Evolutionary conservation across 1,140 invertebrate genomes (phyloP).

Genomic region (Cardiocondyla obscurior): DNA sequence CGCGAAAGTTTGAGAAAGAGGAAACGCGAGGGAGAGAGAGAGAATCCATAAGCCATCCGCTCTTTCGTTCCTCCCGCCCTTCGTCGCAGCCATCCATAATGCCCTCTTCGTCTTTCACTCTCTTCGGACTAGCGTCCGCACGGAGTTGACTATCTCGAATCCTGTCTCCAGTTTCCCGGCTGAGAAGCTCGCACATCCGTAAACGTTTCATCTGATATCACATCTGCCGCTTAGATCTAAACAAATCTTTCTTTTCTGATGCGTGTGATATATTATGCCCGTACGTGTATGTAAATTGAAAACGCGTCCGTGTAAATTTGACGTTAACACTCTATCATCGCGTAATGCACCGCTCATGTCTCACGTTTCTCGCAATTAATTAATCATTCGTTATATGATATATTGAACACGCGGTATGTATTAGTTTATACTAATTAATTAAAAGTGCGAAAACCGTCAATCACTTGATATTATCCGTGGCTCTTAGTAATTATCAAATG

Average conservation of each 20-base stretch:
- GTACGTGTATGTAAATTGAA: conserved; percentile 6
- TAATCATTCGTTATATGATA: conserved; percentile 23
- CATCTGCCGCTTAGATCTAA: conserved; percentile 41
- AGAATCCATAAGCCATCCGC: conserved; percentile 72
- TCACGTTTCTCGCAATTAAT: conserved; percentile 37
- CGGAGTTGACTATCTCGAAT: conserved; percentile 45
- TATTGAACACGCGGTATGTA: neutral
- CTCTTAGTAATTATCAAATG: conserved; percentile 26
- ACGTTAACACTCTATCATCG: conserved; percentile 6
- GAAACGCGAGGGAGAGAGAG: neutral
- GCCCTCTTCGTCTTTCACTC: conserved; percentile 57
- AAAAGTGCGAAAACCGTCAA: conserved; percentile 10
- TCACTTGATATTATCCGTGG: conserved; percentile 14
- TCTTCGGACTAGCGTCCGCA: conserved; percentile 21
- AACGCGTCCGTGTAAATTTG: neutral
- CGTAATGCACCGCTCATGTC: conserved; percentile 13
- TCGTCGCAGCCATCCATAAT: conserved; percentile 26
- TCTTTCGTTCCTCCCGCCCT: too few species aligned
- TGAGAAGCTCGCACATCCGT: conserved; percentile 25
- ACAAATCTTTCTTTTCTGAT: conserved; percentile 25
- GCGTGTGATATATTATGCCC: neutral
- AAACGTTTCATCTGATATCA: conserved; percentile 47
- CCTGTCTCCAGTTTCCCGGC: conserved; percentile 22
- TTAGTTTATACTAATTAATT: conserved; percentile 47
- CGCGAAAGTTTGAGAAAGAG: conserved; percentile 68